Conservation (phyloP, 64 coral and sea anemone genomes). For the Dendrophyllia cribrosa region DNA sequence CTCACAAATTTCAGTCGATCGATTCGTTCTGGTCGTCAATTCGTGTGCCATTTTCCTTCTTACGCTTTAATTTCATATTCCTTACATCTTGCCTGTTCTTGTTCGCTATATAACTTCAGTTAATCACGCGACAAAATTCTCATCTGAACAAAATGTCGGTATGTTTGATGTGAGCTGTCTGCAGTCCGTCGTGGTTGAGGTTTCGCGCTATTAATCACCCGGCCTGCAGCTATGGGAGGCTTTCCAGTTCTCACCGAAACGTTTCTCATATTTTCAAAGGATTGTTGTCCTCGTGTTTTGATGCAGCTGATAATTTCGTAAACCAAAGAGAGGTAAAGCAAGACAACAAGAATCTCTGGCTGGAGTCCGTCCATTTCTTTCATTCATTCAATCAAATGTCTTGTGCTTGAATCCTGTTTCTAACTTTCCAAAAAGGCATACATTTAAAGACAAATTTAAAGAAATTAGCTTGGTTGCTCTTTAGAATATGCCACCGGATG, state of each 20-base stretch:
- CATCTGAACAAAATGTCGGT: slow-evolving; percentile 72
- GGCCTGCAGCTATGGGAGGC: background rate
- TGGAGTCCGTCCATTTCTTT: slow-evolving; percentile 47
- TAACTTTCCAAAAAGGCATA: background rate
- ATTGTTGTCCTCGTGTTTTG: slow-evolving; percentile 31
- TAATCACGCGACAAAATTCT: slow-evolving; percentile 54
- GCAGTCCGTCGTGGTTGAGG: background rate
- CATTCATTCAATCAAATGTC: too few relatives aligned
- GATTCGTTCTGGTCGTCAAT: too few relatives aligned
- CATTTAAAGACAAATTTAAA: too few relatives aligned
- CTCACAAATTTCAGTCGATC: too few relatives aligned
- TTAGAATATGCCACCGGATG: too few relatives aligned
- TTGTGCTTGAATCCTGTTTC: background rate
- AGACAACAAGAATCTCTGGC: slow-evolving; percentile 45
- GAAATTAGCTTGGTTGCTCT: too few relatives aligned
- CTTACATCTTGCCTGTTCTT: too few relatives aligned
- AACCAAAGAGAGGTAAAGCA: slow-evolving; percentile 48
- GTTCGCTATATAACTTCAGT: background rate
- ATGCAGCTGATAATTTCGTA: slow-evolving; percentile 49
- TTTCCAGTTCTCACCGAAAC: background rate
- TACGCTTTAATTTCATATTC: too few relatives aligned
- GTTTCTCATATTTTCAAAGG: slow-evolving; percentile 34
- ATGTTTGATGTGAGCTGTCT: slow-evolving; percentile 17
- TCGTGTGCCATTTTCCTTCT: too few relatives aligned
- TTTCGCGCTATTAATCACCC: slow-evolving; percentile 1